Percentiles rank a stretch among this genome's conserved stretches.
Evolutionary conservation across 30 jellyfish, hydroid and myxozoan species (phyloP).

Genomic region (Rhopilema esculentum): DNA sequence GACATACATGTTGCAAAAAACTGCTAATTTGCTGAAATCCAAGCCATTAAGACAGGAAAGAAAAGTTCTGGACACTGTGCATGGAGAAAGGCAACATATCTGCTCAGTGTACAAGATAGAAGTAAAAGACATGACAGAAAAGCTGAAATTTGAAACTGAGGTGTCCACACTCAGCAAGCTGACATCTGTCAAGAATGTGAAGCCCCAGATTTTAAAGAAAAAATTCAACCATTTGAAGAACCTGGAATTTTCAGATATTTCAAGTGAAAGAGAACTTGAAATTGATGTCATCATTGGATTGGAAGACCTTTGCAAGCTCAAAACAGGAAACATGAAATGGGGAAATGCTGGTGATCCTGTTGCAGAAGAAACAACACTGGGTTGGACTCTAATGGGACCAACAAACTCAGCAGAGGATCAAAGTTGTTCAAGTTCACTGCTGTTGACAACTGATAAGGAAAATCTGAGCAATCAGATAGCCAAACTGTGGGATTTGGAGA

Average conservation of each 20-base stretch:
- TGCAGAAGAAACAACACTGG: conserved; percentile 43
- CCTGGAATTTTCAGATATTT: conserved; percentile 1
- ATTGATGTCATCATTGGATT: neutral
- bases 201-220: conserved; percentile 17
- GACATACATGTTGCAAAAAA: conserved; percentile 5
- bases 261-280: neutral
- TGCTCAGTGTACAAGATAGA: conserved; percentile 12
- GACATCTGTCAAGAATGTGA: conserved; percentile 19
- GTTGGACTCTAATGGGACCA: conserved; percentile 57
- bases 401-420: conserved; percentile 7
- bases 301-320: conserved; percentile 9
- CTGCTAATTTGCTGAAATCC: conserved; percentile 20
- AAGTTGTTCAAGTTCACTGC: conserved; percentile 3
- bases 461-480: neutral
- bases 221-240: conserved; percentile 12
- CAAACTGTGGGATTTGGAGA: conserved; percentile 61
- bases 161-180: conserved; percentile 17
- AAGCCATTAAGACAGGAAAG: conserved; percentile 28
- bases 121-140: neutral
- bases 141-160: neutral
- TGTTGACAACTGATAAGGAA: conserved; percentile 1
- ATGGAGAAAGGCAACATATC: conserved; percentile 49
- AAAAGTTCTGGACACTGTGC: conserved; percentile 35
- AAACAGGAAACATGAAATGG: conserved; percentile 11
- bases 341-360: conserved; percentile 35